Conservation (phyloP, 2,113 vertebrate genomes). For the Forbesichthys agassizii region DNA sequence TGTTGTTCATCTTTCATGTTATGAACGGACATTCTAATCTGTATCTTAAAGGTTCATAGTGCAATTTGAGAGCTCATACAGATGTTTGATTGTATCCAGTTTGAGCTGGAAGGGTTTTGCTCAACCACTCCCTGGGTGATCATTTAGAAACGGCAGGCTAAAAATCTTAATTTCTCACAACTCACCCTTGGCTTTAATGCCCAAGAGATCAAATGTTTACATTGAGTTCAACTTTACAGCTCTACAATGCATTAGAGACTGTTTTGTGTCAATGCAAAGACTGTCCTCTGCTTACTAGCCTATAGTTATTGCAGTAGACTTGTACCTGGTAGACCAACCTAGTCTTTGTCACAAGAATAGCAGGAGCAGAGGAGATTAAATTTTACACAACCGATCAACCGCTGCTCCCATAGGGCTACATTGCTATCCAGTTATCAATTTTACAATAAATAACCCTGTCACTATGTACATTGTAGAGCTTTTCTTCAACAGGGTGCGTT, state of each 20-base stretch:
- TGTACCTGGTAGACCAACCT: no score
- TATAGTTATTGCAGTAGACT: no score
- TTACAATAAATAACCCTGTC: no score
- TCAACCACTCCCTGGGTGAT: not conserved
- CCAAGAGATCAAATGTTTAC: not conserved
- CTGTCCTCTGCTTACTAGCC: no score
- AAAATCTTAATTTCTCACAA: not conserved
- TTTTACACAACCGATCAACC: no score
- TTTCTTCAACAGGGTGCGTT: not conserved
- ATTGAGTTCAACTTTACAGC: not conserved
- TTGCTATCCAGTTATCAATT: no score
- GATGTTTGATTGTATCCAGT: not conserved
- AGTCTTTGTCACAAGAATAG: no score
- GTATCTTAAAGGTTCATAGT: not conserved
- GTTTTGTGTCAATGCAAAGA: no score
- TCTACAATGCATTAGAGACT: no score
- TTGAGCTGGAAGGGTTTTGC: not conserved
- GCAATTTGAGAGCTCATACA: not conserved
- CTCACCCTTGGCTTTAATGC: not conserved
- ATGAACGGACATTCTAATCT: not conserved
- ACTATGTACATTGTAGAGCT: not conserved
- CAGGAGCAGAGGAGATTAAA: no score
- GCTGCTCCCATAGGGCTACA: no score
- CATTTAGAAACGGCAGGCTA: not conserved
- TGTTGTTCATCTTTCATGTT: slow-evolving; percentile 2